Evolutionary conservation across 1,140 invertebrate species (phyloP).

Genomic region (Akabosia matsudoensis): DNA sequence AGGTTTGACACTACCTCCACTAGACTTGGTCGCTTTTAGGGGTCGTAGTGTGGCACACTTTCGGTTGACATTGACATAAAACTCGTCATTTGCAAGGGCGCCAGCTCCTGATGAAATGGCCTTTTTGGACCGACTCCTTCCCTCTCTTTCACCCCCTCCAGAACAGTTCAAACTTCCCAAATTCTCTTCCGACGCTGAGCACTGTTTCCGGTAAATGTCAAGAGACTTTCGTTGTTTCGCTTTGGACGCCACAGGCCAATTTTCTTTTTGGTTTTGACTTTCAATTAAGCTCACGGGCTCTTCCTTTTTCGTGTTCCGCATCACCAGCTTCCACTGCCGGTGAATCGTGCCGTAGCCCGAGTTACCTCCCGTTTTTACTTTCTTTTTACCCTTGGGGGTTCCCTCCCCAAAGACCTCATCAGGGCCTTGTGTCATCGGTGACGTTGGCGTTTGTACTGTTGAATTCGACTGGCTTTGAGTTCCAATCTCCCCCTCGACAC

Average conservation of each 20-base stretch:
- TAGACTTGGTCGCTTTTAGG: neutral
- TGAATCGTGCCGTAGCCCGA: neutral
- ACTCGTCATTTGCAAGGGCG: slow-evolving; percentile 20
- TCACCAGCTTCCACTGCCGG: neutral
- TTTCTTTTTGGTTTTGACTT: neutral
- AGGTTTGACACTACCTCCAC: neutral
- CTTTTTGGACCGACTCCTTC: neutral
- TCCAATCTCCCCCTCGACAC: neutral
- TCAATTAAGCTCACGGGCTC: neutral
- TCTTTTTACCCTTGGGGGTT: neutral
- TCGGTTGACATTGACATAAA: slow-evolving; percentile 39
- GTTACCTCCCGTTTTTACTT: neutral
- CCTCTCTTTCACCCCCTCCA: neutral
- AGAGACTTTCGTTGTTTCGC: neutral
- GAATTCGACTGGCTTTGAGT: neutral
- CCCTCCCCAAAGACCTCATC: neutral
- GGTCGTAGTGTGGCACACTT: slow-evolving; percentile 45
- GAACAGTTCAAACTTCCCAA: slow-evolving; percentile 14
- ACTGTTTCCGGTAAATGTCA: slow-evolving; percentile 34
- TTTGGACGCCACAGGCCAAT: neutral
- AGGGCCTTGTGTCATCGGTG: neutral
- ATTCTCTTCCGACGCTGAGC: slow-evolving; percentile 42
- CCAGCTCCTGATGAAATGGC: neutral
- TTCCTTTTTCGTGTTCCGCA: neutral
- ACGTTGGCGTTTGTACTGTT: neutral